phyloP scores from a whole-genome alignment of 2,113 vertebrate species.

The Cyrtonyx montezumae region DNA sequence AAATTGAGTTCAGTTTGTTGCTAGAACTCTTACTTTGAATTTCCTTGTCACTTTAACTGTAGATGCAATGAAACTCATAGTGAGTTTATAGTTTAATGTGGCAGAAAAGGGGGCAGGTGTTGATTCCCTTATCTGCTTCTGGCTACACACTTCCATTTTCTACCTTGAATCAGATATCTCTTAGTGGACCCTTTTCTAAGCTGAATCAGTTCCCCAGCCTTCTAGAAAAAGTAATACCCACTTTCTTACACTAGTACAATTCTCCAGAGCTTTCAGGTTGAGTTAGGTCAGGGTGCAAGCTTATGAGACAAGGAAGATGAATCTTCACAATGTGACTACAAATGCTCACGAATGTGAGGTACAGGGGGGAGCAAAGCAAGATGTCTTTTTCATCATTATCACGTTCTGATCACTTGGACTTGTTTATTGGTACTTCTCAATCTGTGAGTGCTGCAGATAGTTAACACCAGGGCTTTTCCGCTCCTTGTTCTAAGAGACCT shows the following conservation, averaged over 20 bases:
- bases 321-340: no score
- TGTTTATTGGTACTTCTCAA: not conserved
- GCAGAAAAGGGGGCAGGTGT: not conserved
- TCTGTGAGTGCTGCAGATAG: not conserved
- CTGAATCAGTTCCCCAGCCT: not conserved
- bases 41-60: not conserved
- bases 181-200: not conserved
- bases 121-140: not conserved
- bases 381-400: not conserved
- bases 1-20: rapidly evolving
- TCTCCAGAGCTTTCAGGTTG: not conserved
- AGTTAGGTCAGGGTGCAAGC: not conserved
- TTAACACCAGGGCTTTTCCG: not conserved
- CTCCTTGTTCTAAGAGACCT: rapidly evolving
- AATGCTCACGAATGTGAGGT: not conserved
- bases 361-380: not conserved
- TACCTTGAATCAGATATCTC: not conserved
- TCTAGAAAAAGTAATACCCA: not conserved
- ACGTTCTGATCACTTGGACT: not conserved
- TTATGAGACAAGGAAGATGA: not conserved
- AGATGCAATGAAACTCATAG: not conserved
- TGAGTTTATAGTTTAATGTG: not conserved
- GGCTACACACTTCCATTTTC: not conserved
- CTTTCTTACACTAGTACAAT: not conserved
- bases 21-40: not conserved